phyloP scores from a whole-genome alignment of 2,888 invertebrate species.

The Nomada ruficornis region DNA sequence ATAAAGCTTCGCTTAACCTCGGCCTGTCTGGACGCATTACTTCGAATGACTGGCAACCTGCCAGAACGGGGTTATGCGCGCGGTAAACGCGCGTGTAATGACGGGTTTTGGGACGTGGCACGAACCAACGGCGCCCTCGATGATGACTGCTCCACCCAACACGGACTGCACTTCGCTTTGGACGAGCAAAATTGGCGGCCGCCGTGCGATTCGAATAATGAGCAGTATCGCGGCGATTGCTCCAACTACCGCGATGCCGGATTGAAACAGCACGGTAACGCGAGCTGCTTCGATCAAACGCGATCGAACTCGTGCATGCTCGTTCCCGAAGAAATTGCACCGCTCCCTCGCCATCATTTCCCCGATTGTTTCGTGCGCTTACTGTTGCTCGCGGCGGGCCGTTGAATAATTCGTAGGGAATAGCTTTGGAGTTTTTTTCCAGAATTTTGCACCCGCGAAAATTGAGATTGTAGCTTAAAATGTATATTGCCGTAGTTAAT shows the following conservation, averaged over 20 bases:
- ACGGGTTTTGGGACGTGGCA: conserved; percentile 74
- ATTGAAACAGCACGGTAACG: conserved; percentile 43
- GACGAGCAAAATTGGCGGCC: conserved; percentile 60
- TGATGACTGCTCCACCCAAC: conserved; percentile 58
- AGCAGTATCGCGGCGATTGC: conserved; percentile 65
- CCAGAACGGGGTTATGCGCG: conserved; percentile 67
- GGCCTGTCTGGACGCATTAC: conserved; percentile 72
- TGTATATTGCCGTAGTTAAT: too few species aligned
- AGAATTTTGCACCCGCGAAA: too few species aligned
- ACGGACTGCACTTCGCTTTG: conserved; percentile 37
- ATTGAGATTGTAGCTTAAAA: too few species aligned
- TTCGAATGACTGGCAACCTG: conserved; percentile 76
- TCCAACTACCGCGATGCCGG: conserved; percentile 24
- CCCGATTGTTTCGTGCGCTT: not conserved
- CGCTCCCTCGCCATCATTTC: not conserved
- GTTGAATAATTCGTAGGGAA: not conserved
- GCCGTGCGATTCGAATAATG: conserved; percentile 67
- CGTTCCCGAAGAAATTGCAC: not conserved
- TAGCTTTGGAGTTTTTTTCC: too few species aligned
- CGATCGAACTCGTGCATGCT: not conserved
- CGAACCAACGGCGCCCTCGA: conserved; percentile 67
- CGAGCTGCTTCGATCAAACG: conserved; percentile 29
- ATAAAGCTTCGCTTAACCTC: conserved; percentile 71
- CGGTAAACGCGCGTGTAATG: conserved; percentile 73
- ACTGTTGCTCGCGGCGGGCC: not conserved